Evolutionary conservation across 2,888 invertebrate species (phyloP).

Genomic region (Drosophila cyrtoloma): DNA sequence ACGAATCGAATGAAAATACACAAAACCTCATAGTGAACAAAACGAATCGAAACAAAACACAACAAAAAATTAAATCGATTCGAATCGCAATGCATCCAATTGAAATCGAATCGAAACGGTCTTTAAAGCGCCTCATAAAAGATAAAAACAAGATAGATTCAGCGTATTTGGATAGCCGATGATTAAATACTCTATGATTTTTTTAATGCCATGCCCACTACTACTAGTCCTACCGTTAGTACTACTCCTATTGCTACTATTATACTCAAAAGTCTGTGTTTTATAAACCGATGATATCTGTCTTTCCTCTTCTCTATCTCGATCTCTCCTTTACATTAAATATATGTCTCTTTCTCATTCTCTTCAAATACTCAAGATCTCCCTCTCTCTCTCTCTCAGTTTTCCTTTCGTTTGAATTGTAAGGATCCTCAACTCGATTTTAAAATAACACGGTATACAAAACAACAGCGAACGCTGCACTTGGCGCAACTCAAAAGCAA

Average conservation of each 20-base stretch:
- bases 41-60: constrained; percentile 28
- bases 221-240: neutral
- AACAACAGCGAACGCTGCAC: constrained; percentile 11
- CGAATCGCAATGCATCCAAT: constrained; percentile 33
- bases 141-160: constrained; percentile 14
- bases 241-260: neutral
- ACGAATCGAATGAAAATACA: constrained; percentile 7
- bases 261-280: neutral
- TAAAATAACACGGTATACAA: constrained; percentile 14
- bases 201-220: neutral
- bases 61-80: constrained; percentile 37
- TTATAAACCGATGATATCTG: neutral
- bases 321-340: neutral
- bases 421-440: no score
- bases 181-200: neutral
- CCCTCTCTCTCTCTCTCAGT: neutral
- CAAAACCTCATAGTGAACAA: constrained; percentile 18
- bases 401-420: neutral
- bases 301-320: neutral
- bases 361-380: neutral
- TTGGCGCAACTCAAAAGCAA: constrained; percentile 6
- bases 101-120: constrained; percentile 32
- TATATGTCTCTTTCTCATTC: neutral
- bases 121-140: constrained; percentile 28
- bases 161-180: neutral